Base-by-base conservation (phyloP, 2,797 vertebrate species). In the Acomys russatus region DNA sequence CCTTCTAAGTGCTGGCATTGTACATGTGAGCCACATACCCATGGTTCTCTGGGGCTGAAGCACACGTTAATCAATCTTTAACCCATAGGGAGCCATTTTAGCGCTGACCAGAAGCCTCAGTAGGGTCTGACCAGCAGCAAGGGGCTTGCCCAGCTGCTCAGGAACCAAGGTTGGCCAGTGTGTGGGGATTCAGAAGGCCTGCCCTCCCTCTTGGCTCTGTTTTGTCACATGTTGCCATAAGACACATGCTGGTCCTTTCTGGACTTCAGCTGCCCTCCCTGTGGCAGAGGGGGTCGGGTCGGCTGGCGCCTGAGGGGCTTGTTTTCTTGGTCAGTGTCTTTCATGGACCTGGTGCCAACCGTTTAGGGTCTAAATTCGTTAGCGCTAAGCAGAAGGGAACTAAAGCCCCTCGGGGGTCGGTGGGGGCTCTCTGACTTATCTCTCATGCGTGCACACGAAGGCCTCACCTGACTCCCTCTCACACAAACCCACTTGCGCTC, bases 1-100 rank as follows among this genome's bases (percentile, higher is more conserved):
- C 23, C 14, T 86, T 68, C 51, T 51, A 86, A 70, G 49, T n/a
- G 49, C 33, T 23, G 49, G 25, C 11, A 70, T 23, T 70, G 4
- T 9, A 23, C 49, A 71, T 6, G 12, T n/a, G n/a, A 38, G n/a
- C n/a, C 68, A 59, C n/a, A 71, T 18, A 59, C n/a, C n/a, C 15
- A 3, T 59, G 38, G 33, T 86, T 71, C 35, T 89, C 89, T 17
- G 92, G 61, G 77, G 28, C 23, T 25, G 64, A 70, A 66, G 49
- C 49, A 17, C 8, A 0, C 35, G 22, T 87, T 70, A 12, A 61
- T 70, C 9, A 54, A 8, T 49, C 23, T 86, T 76, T 89, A 56
- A 73, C 83, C 61, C 44, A 6, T 12, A 56, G 91, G 61, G n/a
- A 51, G 79, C 25, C 23, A n/a, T 87, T 90, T 93, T 92, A n/a